phyloP scores from a whole-genome alignment of 2,797 vertebrate genomes.

The Acropternis orthonyx region DNA sequence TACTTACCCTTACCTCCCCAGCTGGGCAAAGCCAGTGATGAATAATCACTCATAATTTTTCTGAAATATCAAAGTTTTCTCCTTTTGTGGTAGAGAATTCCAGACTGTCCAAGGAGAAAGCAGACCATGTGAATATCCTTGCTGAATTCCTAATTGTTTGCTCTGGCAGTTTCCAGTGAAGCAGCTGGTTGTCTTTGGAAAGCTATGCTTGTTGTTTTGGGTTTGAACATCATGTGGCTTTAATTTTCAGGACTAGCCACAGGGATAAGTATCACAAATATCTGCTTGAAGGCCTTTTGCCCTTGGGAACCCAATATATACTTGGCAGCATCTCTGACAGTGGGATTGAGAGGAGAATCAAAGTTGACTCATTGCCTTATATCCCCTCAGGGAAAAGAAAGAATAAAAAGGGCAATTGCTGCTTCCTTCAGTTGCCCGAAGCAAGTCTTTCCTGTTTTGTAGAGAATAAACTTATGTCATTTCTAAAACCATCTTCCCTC shows the following conservation, averaged over 20 bases:
- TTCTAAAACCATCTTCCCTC: neutral
- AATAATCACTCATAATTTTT: neutral
- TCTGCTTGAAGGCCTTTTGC: conserved; percentile 53
- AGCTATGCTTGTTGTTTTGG: conserved; percentile 22
- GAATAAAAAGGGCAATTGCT: conserved; percentile 36
- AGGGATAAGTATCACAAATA: conserved; percentile 53
- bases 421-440: conserved; percentile 29
- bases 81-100: neutral
- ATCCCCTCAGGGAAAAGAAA: neutral
- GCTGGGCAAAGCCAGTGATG: neutral
- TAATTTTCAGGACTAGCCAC: conserved; percentile 52
- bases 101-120: neutral
- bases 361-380: conserved; percentile 33
- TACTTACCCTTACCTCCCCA: neutral
- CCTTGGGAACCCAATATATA: conserved; percentile 47
- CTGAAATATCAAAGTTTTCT: neutral
- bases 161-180: conserved; percentile 38
- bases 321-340: conserved; percentile 32
- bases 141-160: conserved; percentile 32
- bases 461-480: neutral
- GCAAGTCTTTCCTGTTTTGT: conserved; percentile 18
- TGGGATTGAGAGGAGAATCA: conserved; percentile 5
- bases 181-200: conserved; percentile 59
- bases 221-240: conserved; percentile 58
- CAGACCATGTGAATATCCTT: neutral